phyloP scores from a whole-genome alignment of 64 coral and sea anemone species.

The Catalaphyllia jardinei region DNA sequence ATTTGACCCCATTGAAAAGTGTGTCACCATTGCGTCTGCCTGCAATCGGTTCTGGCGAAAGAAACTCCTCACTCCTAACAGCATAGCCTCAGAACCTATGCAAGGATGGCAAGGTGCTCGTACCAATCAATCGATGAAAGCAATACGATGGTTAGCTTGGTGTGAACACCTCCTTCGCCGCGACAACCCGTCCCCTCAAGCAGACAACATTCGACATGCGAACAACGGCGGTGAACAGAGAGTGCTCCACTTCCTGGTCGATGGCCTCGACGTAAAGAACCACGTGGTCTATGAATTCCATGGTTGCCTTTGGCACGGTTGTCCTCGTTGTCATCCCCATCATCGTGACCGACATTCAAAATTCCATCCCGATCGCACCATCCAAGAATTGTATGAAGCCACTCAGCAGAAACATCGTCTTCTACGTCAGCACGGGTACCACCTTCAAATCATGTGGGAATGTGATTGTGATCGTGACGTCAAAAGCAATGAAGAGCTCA shows the following conservation, averaged over 20 bases:
- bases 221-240: background rate
- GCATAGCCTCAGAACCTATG: background rate
- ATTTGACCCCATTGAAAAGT: background rate
- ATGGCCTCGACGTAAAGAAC: background rate
- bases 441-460: background rate
- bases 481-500: background rate
- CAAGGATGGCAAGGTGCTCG: background rate
- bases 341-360: background rate
- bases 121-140: background rate
- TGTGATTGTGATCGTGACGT: background rate
- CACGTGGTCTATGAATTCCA: constrained; percentile 31
- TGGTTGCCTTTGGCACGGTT: constrained; percentile 24
- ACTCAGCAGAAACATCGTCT: background rate
- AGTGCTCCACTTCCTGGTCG: background rate
- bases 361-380: background rate
- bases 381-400: background rate
- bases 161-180: no score
- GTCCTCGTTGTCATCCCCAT: constrained; percentile 13
- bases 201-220: background rate
- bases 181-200: background rate
- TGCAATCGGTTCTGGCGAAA: background rate
- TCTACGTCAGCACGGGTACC: background rate
- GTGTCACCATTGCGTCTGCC: background rate
- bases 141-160: background rate
- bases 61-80: background rate